A percentile compares a stretch with the other conserved stretches of the same genome.
Evolutionary conservation across 2,888 invertebrate genomes (phyloP).

Genomic region (Litoditis marina): DNA sequence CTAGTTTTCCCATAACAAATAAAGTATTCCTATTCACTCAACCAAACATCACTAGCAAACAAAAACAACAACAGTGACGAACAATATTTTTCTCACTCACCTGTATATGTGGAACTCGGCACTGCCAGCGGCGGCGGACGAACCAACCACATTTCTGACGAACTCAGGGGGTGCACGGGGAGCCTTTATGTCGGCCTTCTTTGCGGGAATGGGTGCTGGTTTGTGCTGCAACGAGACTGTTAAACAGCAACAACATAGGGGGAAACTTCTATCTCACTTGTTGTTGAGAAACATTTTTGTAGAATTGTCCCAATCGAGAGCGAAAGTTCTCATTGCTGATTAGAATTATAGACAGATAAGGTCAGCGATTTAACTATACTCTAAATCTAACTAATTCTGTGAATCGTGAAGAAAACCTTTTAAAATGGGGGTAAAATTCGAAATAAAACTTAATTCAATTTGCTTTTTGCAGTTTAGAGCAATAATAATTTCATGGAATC

Average conservation of each 20-base stretch:
- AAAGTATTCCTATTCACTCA: too few species aligned
- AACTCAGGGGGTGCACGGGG: conserved; percentile 84
- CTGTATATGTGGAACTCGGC: conserved; percentile 99
- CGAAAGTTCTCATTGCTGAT: too few species aligned
- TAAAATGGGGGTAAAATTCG: too few species aligned
- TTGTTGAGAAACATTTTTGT: background rate
- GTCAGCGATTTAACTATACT: too few species aligned
- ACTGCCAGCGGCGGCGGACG: conserved; percentile 96
- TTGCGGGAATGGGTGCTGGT: conserved; percentile 83
- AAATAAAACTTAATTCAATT: too few species aligned
- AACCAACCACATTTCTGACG: conserved; percentile 98
- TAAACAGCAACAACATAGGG: background rate
- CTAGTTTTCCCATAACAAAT: too few species aligned
- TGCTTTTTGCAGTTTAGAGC: too few species aligned
- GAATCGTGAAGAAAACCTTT: too few species aligned
- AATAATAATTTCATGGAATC: too few species aligned
- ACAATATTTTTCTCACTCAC: conserved; percentile 66
- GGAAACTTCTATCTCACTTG: background rate
- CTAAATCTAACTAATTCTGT: too few species aligned
- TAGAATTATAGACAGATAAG: too few species aligned
- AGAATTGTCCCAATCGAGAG: conserved; percentile 1
- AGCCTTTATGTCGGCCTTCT: conserved; percentile 70
- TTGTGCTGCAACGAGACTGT: conserved; percentile 73
- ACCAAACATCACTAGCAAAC: too few species aligned
- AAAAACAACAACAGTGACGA: background rate